Evolutionary conservation across 2,113 vertebrate genomes (phyloP).

Genomic region (Hystrix brachyura): DNA sequence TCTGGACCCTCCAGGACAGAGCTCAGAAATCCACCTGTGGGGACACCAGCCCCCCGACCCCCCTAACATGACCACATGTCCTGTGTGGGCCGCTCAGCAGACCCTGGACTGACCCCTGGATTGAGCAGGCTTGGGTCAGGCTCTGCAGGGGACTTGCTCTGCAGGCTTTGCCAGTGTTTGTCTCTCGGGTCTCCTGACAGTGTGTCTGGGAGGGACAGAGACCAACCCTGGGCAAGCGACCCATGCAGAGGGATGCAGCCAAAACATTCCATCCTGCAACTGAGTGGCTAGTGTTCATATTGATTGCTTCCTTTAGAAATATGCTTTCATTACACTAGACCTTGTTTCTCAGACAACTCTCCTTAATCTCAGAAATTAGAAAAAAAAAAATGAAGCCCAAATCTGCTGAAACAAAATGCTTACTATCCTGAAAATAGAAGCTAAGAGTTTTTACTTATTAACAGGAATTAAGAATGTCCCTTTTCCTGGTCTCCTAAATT

Average conservation of each 20-base stretch:
- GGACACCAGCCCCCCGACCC: neutral
- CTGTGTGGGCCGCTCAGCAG: neutral
- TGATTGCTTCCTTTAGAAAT: neutral
- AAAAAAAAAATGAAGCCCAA: neutral
- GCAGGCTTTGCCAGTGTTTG: neutral
- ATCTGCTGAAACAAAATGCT: neutral
- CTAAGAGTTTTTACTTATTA: neutral
- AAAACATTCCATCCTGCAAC: accelerated
- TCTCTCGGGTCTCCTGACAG: too few relatives aligned
- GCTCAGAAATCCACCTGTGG: neutral
- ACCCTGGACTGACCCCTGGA: neutral
- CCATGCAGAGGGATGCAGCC: accelerated
- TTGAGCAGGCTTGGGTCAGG: neutral
- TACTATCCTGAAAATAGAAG: neutral
- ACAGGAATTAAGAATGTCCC: neutral
- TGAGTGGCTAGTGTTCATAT: neutral
- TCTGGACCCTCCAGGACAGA: neutral
- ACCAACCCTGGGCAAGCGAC: neutral
- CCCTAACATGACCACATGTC: neutral
- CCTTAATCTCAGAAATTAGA: conserved; percentile 32
- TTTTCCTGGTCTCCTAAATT: neutral
- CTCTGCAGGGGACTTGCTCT: neutral
- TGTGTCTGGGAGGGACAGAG: neutral
- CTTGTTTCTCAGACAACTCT: neutral
- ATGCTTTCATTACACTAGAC: neutral